A percentile compares a stretch with the other conserved stretches of the same genome.
These are phyloP conservation scores for Leuciscus waleckii DNA, from an alignment of 2,797 vertebrate species.

Conservation along the genomic window DNA sequence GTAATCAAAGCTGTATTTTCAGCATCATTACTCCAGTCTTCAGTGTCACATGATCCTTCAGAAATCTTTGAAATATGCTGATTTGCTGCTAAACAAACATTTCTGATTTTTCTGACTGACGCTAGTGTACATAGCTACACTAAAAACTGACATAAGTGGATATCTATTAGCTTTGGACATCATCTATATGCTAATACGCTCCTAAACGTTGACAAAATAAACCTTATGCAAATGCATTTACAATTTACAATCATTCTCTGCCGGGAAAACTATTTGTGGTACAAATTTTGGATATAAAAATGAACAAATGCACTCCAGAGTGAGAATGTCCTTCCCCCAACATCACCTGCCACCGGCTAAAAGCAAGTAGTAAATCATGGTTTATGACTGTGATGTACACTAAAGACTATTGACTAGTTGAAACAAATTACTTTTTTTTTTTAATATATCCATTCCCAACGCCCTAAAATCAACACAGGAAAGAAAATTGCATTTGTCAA, in stretches of 20 bases:
- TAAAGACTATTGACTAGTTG: not conserved
- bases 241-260: not conserved
- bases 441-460: not conserved
- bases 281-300: not conserved
- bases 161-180: not conserved
- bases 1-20: not conserved
- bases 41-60: not conserved
- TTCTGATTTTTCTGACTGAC: not conserved
- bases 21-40: not conserved
- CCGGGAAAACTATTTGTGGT: no score
- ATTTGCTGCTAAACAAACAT: not conserved
- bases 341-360: not conserved
- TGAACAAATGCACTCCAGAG: not conserved
- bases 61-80: not conserved
- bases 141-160: not conserved
- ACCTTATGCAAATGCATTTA: not conserved
- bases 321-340: not conserved
- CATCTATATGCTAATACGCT: not conserved
- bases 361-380: not conserved
- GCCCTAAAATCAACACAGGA: not conserved
- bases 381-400: not conserved
- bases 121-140: not conserved
- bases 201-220: not conserved
- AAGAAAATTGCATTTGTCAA: slow-evolving; percentile 23
- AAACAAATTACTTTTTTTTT: not conserved